Evolutionary conservation across 2,113 vertebrate genomes (phyloP).

Genomic region (Lagopus muta): DNA sequence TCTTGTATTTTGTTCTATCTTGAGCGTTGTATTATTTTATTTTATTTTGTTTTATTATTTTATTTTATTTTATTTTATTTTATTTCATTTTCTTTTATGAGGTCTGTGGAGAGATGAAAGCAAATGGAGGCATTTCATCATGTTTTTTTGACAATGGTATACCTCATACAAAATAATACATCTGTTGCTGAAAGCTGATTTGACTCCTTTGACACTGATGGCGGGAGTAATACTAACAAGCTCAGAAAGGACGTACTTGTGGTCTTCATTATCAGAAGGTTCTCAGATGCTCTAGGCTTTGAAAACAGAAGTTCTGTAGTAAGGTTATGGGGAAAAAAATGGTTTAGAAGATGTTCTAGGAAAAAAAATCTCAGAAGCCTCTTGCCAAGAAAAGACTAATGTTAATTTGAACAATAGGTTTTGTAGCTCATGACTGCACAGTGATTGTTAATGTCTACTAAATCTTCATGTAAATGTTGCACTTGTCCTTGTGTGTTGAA

Average conservation of each 20-base stretch:
- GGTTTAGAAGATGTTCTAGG: background rate
- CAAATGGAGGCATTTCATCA: background rate
- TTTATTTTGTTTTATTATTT: too few relatives aligned
- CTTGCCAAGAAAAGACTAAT: background rate
- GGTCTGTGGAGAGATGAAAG: background rate
- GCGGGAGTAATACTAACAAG: background rate
- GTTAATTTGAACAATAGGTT: background rate
- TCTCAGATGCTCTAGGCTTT: background rate
- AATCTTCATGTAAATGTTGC: slow-evolving; percentile 28
- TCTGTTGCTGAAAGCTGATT: background rate
- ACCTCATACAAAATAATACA: background rate
- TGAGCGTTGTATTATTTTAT: background rate
- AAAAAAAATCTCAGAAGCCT: background rate
- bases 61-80: too few relatives aligned
- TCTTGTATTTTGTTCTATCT: background rate
- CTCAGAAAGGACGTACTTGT: background rate
- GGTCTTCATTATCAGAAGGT: background rate
- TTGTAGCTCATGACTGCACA: background rate
- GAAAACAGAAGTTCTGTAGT: background rate
- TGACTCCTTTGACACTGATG: background rate
- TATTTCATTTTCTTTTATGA: background rate
- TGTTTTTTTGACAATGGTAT: background rate
- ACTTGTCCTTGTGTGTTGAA: slow-evolving; percentile 34
- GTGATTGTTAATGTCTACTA: slow-evolving; percentile 5
- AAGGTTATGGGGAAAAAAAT: background rate